Evolutionary conservation across 2,113 vertebrate genomes (phyloP).

Genomic region (Oncorhynchus gorbuscha): DNA sequence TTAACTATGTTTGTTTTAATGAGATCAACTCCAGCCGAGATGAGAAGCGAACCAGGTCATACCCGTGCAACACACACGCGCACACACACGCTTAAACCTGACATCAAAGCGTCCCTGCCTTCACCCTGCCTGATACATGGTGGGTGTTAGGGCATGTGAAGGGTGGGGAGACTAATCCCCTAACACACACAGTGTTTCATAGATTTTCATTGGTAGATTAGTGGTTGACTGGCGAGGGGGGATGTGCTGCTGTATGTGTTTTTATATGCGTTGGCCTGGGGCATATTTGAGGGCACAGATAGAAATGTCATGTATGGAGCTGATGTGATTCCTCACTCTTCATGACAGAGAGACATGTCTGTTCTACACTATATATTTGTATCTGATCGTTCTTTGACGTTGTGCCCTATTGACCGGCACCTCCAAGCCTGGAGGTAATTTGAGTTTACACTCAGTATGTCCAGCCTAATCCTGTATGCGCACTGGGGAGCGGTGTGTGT

Average conservation of each 20-base stretch:
- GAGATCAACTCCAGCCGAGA: conserved; percentile 23
- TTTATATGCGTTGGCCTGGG: too few relatives aligned
- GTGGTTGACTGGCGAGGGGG: neutral
- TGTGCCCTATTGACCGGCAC: too few relatives aligned
- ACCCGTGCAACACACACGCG: neutral
- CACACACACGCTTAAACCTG: neutral
- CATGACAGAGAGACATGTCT: too few relatives aligned
- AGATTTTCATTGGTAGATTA: neutral
- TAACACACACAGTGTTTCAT: neutral
- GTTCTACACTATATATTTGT: too few relatives aligned
- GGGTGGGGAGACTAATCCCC: neutral
- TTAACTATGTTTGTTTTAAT: conserved; percentile 26
- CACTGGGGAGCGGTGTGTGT: neutral
- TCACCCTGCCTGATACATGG: neutral
- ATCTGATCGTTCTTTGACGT: too few relatives aligned
- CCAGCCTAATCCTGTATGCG: neutral
- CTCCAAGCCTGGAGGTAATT: too few relatives aligned
- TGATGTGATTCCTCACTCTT: too few relatives aligned
- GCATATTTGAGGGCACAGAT: too few relatives aligned
- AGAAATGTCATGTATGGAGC: too few relatives aligned
- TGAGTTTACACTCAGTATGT: too few relatives aligned
- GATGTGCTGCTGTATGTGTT: neutral
- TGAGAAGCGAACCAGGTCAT: conserved; percentile 31
- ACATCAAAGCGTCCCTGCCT: conserved; percentile 5
- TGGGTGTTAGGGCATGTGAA: neutral